phyloP scores from a whole-genome alignment of 1,140 invertebrate species.

The Micrasema minimum region DNA sequence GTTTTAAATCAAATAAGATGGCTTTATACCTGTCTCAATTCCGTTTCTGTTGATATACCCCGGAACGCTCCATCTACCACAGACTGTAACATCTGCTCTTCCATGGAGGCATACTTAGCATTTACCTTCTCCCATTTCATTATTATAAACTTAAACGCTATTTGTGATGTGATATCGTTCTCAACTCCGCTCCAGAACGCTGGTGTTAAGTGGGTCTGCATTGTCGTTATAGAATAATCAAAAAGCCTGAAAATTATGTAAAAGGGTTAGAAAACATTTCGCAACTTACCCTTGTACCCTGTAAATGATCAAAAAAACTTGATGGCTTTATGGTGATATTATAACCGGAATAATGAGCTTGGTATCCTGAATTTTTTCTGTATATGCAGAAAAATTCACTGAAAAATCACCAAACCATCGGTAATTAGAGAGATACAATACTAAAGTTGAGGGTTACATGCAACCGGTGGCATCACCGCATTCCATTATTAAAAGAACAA shows the following conservation, averaged over 20 bases:
- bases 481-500: too few species aligned
- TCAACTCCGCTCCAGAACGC: conserved; percentile 42
- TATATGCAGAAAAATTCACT: too few species aligned
- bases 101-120: conserved; percentile 54
- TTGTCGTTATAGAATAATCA: conserved; percentile 46
- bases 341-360: too few species aligned
- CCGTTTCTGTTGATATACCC: conserved; percentile 56
- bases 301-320: too few species aligned
- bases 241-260: conserved; percentile 31
- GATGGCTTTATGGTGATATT: too few species aligned
- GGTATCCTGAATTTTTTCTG: too few species aligned
- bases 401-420: too few species aligned
- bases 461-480: too few species aligned
- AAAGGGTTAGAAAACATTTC: conserved; percentile 1
- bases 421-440: too few species aligned
- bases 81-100: conserved; percentile 54
- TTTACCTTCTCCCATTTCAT: conserved; percentile 40
- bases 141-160: conserved; percentile 47
- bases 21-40: conserved; percentile 57
- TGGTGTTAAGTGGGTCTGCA: conserved; percentile 45
- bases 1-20: too few species aligned
- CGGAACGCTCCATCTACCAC: conserved; percentile 57
- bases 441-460: too few species aligned
- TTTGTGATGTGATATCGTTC: conserved; percentile 34
- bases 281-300: too few species aligned